These are phyloP conservation scores for Tetrao urogallus DNA, from an alignment of 2,113 vertebrate genomes.

Conservation along the genomic window DNA sequence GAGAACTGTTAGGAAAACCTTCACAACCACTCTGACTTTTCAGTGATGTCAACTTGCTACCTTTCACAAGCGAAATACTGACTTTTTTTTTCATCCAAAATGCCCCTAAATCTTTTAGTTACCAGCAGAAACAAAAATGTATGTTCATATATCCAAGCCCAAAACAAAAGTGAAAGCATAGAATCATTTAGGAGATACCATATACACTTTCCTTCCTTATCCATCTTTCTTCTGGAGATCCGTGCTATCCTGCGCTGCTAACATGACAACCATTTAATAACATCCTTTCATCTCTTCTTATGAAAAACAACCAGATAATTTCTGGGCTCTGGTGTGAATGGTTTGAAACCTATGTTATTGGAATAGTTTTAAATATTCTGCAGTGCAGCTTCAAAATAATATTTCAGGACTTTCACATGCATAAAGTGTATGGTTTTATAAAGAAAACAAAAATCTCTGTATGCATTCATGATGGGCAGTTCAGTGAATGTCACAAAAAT, in stretches of 20 bases:
- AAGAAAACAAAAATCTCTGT: neutral
- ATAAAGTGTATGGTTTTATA: neutral
- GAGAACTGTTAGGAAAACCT: neutral
- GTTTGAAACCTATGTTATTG: neutral
- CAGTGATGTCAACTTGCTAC: neutral
- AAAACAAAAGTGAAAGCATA: neutral
- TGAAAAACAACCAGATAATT: neutral
- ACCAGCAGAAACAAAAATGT: neutral
- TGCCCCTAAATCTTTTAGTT: neutral
- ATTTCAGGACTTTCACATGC: neutral
- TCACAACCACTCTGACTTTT: neutral
- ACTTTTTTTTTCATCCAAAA: neutral
- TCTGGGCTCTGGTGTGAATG: neutral
- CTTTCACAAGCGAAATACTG: neutral
- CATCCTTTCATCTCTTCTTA: neutral
- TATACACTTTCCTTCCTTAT: neutral
- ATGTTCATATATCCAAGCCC: neutral
- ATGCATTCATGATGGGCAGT: neutral
- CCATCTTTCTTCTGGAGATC: neutral
- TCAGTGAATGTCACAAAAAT: neutral
- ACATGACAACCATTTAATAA: neutral
- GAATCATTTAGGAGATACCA: neutral
- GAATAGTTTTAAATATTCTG: neutral
- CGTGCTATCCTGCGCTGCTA: neutral
- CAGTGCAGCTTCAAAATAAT: neutral